Percentiles rank a stretch among this genome's conserved stretches.
These are phyloP conservation scores for Oncopodura yosiiana DNA, from an alignment of 1,140 invertebrate species.

Conservation along the genomic window DNA sequence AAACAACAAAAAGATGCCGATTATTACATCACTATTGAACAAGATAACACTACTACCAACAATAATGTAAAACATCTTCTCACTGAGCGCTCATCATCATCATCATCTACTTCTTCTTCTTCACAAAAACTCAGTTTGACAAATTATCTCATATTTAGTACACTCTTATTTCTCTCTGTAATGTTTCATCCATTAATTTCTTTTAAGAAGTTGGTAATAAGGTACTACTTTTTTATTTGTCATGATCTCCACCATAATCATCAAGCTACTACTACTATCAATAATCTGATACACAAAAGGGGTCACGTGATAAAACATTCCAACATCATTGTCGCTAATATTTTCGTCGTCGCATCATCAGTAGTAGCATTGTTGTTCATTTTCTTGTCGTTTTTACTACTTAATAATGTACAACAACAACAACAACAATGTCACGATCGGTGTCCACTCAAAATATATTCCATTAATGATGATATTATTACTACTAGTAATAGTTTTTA, in stretches of 20 bases:
- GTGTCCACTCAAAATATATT: too few relatives aligned
- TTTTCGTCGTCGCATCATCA: background rate
- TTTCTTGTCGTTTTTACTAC: too few relatives aligned
- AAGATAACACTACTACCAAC: background rate
- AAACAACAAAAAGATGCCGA: too few relatives aligned
- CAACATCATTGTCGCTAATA: background rate
- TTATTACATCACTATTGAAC: too few relatives aligned
- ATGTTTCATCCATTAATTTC: constrained; percentile 26
- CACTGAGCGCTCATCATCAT: background rate
- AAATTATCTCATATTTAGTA: background rate
- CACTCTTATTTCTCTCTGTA: constrained; percentile 20
- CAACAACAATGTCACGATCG: too few relatives aligned
- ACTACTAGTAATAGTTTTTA: too few relatives aligned
- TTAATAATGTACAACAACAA: too few relatives aligned
- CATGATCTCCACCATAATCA: constrained; percentile 4
- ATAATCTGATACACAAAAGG: background rate
- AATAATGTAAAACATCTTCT: background rate
- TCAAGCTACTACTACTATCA: background rate
- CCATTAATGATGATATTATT: too few relatives aligned
- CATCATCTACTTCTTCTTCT: background rate
- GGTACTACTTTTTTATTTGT: background rate
- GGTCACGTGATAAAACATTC: background rate
- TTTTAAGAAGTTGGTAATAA: too few relatives aligned
- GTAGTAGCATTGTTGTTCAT: too few relatives aligned
- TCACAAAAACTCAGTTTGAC: background rate